phyloP scores from a whole-genome alignment of 92 coral and sea anemone genomes.

The Umimayanthus chanpuru region DNA sequence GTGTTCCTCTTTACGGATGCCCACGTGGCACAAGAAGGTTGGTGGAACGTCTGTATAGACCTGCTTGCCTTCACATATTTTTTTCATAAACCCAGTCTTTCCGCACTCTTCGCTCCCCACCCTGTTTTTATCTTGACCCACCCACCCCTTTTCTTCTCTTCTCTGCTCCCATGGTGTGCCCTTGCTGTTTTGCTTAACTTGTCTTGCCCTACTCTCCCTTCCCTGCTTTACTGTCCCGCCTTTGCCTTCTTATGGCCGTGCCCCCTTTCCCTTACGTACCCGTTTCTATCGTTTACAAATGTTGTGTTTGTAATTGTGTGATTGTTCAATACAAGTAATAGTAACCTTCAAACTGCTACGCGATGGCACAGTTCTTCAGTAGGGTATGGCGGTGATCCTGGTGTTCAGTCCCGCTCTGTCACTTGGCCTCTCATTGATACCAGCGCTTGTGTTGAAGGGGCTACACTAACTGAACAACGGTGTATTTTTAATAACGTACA shows the following conservation, averaged over 20 bases:
- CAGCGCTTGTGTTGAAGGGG: neutral
- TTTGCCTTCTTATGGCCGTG: neutral
- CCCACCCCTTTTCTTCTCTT: neutral
- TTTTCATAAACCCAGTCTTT: neutral
- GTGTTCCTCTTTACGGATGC: constrained; percentile 98
- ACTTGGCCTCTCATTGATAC: neutral
- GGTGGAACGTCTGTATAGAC: neutral
- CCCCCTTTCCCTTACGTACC: neutral
- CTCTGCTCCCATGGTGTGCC: neutral
- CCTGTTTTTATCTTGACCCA: neutral
- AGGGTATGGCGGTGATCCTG: no score
- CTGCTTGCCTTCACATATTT: neutral
- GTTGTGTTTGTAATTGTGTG: neutral
- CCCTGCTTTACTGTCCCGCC: neutral
- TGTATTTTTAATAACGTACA: neutral
- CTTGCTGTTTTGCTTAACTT: neutral
- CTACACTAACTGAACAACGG: neutral
- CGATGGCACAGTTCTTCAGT: no score
- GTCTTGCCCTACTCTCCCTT: neutral
- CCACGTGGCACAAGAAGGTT: constrained; percentile 98
- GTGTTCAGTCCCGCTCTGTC: no score
- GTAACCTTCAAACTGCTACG: neutral
- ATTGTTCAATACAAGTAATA: neutral
- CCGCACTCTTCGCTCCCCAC: neutral
- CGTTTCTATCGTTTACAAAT: neutral